Conservation (phyloP, 2,797 vertebrate species). For the Phalanger gymnotis region DNA sequence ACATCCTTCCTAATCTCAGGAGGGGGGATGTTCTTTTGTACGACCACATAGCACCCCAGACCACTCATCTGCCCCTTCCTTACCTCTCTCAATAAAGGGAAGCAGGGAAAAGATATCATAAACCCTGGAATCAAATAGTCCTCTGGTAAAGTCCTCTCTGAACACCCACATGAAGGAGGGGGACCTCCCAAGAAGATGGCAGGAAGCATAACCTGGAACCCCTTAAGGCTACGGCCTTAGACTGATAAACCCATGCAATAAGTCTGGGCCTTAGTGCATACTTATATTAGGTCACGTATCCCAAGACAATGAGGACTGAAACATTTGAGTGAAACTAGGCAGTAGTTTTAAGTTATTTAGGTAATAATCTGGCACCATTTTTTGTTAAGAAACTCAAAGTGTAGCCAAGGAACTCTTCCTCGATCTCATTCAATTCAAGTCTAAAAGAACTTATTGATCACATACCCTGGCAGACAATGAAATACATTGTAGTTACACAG, state of each 20-base stretch:
- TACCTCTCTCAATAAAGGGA: neutral
- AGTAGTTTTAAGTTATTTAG: neutral
- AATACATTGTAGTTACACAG: neutral
- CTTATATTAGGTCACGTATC: conserved; percentile 29
- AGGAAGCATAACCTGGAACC: neutral
- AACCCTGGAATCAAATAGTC: rapidly evolving
- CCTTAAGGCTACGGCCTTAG: neutral
- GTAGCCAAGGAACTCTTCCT: neutral
- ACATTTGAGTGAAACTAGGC: neutral
- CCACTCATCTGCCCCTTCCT: neutral
- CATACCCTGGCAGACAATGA: neutral
- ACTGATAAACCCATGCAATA: conserved; percentile 45
- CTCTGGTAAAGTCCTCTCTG: conserved; percentile 17
- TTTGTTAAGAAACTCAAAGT: neutral
- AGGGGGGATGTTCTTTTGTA: neutral
- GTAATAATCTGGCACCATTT: neutral
- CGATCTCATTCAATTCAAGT: neutral
- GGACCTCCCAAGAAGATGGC: neutral
- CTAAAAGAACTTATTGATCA: neutral
- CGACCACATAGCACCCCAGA: neutral
- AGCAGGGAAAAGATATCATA: neutral
- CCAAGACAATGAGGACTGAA: neutral
- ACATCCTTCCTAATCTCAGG: neutral
- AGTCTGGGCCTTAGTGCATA: neutral
- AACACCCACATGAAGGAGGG: rapidly evolving